Base-by-base conservation (phyloP, 1,140 invertebrate species). In the Riptortus pedestris region DNA sequence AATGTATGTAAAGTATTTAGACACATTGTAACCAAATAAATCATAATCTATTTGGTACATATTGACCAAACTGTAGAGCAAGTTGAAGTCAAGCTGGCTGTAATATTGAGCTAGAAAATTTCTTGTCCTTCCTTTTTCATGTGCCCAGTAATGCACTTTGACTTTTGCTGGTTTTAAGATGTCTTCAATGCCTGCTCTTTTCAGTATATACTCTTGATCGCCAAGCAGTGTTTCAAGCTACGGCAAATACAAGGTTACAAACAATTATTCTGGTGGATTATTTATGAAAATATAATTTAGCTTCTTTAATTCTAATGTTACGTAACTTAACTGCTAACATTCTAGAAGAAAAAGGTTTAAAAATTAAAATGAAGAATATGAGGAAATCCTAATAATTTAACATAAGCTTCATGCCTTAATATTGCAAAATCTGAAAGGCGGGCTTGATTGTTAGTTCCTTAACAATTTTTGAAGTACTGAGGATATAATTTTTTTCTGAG, bases 41-140 rank as follows among this genome's bases (percentile, higher is more conserved):
- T 87, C 81, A 74, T 91, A 92, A 75, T 93, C 90, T 69, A 88
- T 87, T 84, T 80, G 84, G 72, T 90, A 92, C 72, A 90, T 84
- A 64, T 86, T 80, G 73, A 89, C 90, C 3, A 92, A 78, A 70
- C 84, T 81, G 62, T 84, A 76, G 59, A 91, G 83, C 73, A 90
- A 84, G n/a, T 79, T 78, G 69, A 81, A 83, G 28, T 82, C 83
- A 22, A 91, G 78, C 67, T 87, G 82, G 14, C 83, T 81, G 72
- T 88, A 91, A 66, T 90, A 87, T 69, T 83, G 81, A 67, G 82
- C 81, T 62, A 88, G 80, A 62, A 84, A 79, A 63, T 81, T 77
- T 69, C 83, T 82, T 18, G 83, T 79, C 28, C 62, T 33, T 65
- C 79, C 79, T 7, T 81, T 78, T 14, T 85, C 86, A 66, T 84